These are phyloP conservation scores for Heliconius hermathena DNA, from an alignment of 1,140 invertebrate species.

Conservation along the genomic window DNA sequence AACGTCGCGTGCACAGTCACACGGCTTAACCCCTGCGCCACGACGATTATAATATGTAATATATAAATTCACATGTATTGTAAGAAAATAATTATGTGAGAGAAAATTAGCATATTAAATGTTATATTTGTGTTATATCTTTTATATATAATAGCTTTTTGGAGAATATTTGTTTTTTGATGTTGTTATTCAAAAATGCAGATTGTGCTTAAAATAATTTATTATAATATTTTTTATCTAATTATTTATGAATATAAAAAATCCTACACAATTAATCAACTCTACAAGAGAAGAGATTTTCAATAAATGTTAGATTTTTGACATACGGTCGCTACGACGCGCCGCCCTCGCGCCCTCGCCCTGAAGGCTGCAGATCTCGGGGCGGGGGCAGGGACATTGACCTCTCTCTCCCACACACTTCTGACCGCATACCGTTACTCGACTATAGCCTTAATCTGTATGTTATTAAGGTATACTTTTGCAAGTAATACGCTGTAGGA, in stretches of 20 bases:
- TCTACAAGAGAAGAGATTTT: conserved; percentile 35
- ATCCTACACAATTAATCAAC: not conserved
- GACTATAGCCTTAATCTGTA: conserved; percentile 57
- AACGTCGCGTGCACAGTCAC: too few relatives aligned
- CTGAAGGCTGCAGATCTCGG: conserved; percentile 47
- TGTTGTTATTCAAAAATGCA: too few relatives aligned
- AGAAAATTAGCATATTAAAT: too few relatives aligned
- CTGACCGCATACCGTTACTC: conserved; percentile 48
- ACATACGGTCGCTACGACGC: conserved; percentile 45
- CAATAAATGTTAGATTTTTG: conserved; percentile 55
- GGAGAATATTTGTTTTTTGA: too few relatives aligned
- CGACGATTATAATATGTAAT: too few relatives aligned
- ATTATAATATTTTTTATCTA: not conserved
- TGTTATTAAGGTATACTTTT: not conserved
- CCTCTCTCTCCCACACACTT: conserved; percentile 53
- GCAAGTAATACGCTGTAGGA: conserved; percentile 53
- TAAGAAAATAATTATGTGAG: too few relatives aligned
- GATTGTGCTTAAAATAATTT: too few relatives aligned
- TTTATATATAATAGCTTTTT: too few relatives aligned
- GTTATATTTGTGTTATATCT: too few relatives aligned
- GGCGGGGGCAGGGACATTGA: conserved; percentile 62
- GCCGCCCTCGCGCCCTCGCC: conserved; percentile 43
- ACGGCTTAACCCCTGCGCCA: too few relatives aligned
- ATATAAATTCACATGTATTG: too few relatives aligned
- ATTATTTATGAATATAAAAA: not conserved